Base-by-base conservation (phyloP, 2,113 vertebrate species). In the Passer domesticus region DNA sequence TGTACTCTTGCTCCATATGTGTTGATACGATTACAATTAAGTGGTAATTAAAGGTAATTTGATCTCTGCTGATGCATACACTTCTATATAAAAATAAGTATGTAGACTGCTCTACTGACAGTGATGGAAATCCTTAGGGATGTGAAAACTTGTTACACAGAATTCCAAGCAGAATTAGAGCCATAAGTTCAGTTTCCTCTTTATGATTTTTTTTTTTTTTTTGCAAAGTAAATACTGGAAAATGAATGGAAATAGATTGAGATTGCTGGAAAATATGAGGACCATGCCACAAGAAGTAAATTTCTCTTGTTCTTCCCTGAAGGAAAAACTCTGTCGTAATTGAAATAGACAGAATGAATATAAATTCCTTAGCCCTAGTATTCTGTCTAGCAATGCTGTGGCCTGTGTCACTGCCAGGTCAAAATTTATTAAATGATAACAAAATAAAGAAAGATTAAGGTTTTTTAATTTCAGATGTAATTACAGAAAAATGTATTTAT, bases 261-360 rank as follows among this genome's bases (percentile, higher is more conserved):
- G 83, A 83, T 94, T 92, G 44, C 66, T 89, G 74, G 80, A 94
- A 94, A 92, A 79, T 70, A 92, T 69, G 69, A 94, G 31, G 25
- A 60, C 31, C 23, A 6, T 87, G 60, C 69, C 73, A 89, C 56
- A 84, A 84, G 53, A 92, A 91, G 58, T 68, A 87, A 56, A 72
- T 91, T 67, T 89, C 37, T 84, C 77, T 56, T 94, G 69, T 78
- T 95, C 64, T 92, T 58, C 73, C 64, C 50, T 18, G 43, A 89
- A 82, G 91, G 69, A 91, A 96, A 91, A 87, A 22, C 28, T 82
- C 68, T 30, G 7, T 58, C 49, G 49, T 87, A 87, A 94, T 95
- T 7, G 27, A 82, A 93, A 85, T 66, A 62, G 75, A 73, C 70
- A 69, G 90, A 59, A 74, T 69, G 41, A 85, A 85, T 83, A 70